These are phyloP conservation scores for Xyliphius kryptos DNA, from an alignment of 2,113 vertebrate species.

Conservation along the genomic window DNA sequence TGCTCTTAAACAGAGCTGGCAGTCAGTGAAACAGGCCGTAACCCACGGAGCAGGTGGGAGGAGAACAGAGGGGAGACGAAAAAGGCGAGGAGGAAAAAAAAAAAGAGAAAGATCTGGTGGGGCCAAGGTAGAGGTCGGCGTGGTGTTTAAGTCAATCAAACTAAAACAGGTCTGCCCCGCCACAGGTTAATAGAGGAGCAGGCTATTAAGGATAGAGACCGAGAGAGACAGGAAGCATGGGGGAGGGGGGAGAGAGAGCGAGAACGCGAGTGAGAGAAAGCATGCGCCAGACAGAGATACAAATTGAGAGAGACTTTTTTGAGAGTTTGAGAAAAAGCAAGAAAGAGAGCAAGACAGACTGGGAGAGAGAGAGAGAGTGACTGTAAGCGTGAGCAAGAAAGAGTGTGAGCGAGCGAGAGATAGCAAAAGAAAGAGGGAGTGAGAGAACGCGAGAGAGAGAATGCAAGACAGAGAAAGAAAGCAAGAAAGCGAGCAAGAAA, in stretches of 20 bases:
- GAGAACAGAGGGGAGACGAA: background rate
- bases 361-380: no score
- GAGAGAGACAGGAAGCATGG: background rate
- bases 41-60: constrained; percentile 12
- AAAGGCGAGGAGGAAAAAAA: background rate
- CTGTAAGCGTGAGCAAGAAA: no score
- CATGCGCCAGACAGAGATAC: no score
- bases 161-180: constrained; percentile 24
- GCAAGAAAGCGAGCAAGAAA: no score
- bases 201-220: background rate
- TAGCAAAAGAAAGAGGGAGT: no score
- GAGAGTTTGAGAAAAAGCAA: no score
- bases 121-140: constrained; percentile 1
- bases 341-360: no score
- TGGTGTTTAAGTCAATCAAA: constrained; percentile 43
- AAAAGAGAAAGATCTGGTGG: constrained; percentile 12
- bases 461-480: no score
- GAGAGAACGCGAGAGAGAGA: no score
- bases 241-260: background rate
- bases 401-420: no score
- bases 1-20: constrained; percentile 22
- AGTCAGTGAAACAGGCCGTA: constrained; percentile 13
- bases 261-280: no score
- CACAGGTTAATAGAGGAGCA: constrained; percentile 40
- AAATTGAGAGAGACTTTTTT: no score